phyloP scores from a whole-genome alignment of 2,113 vertebrate genomes.

The Kryptolebias marmoratus region DNA sequence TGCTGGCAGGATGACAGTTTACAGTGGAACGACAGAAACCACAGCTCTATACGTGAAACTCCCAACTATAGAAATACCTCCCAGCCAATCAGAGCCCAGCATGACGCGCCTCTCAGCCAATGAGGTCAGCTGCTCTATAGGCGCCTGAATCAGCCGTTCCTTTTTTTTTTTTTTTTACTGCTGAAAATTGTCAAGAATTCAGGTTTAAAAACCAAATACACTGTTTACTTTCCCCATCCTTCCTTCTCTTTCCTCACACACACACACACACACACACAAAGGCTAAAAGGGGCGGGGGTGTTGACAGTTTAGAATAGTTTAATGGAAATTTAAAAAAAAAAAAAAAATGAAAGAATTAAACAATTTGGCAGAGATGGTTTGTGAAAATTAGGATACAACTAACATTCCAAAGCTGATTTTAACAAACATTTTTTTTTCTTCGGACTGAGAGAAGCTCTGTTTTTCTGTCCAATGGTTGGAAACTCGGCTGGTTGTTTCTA shows the following conservation, averaged over 20 bases:
- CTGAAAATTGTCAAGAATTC: conserved; percentile 73
- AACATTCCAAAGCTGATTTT: too few species aligned
- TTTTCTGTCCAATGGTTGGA: conserved; percentile 10
- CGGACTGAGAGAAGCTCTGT: neutral
- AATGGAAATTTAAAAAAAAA: too few species aligned
- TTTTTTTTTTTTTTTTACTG: conserved; percentile 29
- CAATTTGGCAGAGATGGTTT: too few species aligned
- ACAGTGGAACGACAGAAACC: neutral
- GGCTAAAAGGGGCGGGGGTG: neutral
- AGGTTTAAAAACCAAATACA: conserved; percentile 42
- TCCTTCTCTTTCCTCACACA: too few species aligned
- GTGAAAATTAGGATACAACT: too few species aligned
- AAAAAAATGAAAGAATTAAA: too few species aligned
- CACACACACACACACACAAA: neutral
- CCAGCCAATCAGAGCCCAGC: conserved; percentile 39
- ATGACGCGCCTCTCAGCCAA: conserved; percentile 19
- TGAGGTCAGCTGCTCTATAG: conserved; percentile 28
- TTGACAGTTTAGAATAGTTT: too few species aligned
- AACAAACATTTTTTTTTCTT: too few species aligned
- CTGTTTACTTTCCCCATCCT: neutral
- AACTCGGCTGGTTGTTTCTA: conserved; percentile 24
- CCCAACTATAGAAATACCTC: conserved; percentile 22
- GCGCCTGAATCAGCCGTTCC: conserved; percentile 50
- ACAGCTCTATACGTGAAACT: conserved; percentile 22
- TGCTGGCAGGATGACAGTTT: conserved; percentile 4